A percentile compares a stretch with the other conserved stretches of the same genome.
These are phyloP conservation scores for Bergia puertoricense DNA, from an alignment of 92 coral and sea anemone genomes.

Conservation along the genomic window DNA sequence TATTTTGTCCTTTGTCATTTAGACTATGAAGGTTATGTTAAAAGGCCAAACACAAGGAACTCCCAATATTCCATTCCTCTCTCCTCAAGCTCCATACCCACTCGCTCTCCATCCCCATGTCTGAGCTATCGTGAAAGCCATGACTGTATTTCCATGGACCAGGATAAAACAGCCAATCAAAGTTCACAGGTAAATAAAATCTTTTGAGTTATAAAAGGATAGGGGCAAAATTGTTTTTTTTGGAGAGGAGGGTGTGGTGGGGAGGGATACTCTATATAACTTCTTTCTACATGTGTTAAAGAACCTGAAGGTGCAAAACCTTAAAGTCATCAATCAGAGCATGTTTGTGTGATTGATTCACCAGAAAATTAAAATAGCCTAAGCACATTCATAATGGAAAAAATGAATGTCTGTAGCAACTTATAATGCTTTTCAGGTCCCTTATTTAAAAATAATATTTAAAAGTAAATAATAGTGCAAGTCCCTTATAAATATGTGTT, in stretches of 20 bases:
- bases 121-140: conserved; percentile 16
- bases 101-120: conserved; percentile 2
- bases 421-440: too few relatives aligned
- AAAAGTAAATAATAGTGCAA: too few relatives aligned
- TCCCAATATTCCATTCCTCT: conserved; percentile 19
- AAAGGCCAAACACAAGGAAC: conserved; percentile 28
- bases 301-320: too few relatives aligned
- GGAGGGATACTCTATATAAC: too few relatives aligned
- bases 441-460: too few relatives aligned
- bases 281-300: too few relatives aligned
- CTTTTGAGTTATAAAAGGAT: background rate
- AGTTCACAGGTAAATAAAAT: conserved; percentile 24
- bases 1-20: background rate
- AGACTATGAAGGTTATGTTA: conserved; percentile 31
- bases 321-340: background rate
- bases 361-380: too few relatives aligned
- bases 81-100: background rate
- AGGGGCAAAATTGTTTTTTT: background rate
- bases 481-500: background rate
- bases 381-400: too few relatives aligned
- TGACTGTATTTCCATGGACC: conserved; percentile 35
- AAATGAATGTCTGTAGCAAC: too few relatives aligned
- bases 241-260: background rate
- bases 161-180: conserved; percentile 28
- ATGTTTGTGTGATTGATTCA: too few relatives aligned